These are phyloP conservation scores for Sebastes glaucus DNA, from an alignment of 2,797 vertebrate genomes.

Conservation along the genomic window DNA sequence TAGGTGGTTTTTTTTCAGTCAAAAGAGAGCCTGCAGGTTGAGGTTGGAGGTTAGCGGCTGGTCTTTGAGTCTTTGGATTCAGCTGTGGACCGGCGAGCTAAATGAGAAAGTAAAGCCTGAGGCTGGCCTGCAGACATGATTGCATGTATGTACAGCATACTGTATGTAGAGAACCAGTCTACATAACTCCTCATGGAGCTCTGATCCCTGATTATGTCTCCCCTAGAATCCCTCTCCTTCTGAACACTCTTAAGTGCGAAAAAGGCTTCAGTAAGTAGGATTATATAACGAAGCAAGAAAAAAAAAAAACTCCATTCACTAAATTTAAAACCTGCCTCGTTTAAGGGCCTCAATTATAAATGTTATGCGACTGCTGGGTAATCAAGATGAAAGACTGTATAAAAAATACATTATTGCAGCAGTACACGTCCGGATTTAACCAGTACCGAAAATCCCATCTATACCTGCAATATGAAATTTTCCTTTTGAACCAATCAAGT, in stretches of 20 bases:
- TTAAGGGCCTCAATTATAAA: background rate
- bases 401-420: background rate
- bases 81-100: slow-evolving; percentile 15
- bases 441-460: background rate
- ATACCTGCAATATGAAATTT: background rate
- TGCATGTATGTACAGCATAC: background rate
- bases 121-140: slow-evolving; percentile 35
- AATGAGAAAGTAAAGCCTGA: slow-evolving; percentile 48
- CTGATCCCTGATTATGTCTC: slow-evolving; percentile 14
- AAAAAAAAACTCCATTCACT: slow-evolving; percentile 6
- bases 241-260: slow-evolving; percentile 3
- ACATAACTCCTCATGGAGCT: background rate
- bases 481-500: background rate
- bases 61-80: slow-evolving; percentile 68
- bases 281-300: slow-evolving; percentile 4
- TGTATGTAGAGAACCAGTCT: slow-evolving; percentile 1
- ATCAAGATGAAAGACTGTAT: slow-evolving; percentile 1
- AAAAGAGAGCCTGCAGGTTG: slow-evolving; percentile 39
- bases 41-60: slow-evolving; percentile 5
- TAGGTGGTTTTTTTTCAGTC: slow-evolving; percentile 15
- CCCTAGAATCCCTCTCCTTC: background rate
- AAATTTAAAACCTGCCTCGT: slow-evolving; percentile 9
- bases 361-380: background rate
- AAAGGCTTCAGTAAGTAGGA: slow-evolving; percentile 1
- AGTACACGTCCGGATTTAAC: background rate